Conservation (phyloP, 2,113 vertebrate genomes). For the Centrocercus urophasianus region DNA sequence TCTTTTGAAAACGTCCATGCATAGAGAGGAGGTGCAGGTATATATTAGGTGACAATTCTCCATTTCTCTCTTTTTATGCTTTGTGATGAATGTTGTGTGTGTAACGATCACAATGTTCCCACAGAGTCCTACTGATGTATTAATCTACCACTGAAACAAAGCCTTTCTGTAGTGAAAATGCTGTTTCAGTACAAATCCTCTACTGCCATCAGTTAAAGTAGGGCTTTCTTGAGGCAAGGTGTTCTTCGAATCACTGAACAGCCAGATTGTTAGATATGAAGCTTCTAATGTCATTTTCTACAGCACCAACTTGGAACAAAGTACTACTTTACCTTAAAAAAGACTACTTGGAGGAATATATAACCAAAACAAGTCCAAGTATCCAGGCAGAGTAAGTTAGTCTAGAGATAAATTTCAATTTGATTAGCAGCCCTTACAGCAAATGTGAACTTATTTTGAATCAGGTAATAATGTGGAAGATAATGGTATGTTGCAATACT, state of each 20-base stretch:
- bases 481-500: neutral
- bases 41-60: neutral
- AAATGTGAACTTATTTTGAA: neutral
- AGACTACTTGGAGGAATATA: neutral
- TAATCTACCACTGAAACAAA: neutral
- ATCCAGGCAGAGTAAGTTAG: neutral
- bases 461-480: neutral
- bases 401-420: neutral
- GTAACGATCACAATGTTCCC: neutral
- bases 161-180: neutral
- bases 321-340: neutral
- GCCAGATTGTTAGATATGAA: neutral
- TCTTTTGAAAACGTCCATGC: neutral
- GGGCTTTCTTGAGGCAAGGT: neutral
- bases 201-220: neutral
- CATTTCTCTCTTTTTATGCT: neutral
- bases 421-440: neutral
- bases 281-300: neutral
- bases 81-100: neutral
- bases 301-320: neutral
- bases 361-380: neutral
- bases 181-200: neutral
- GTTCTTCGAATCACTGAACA: neutral
- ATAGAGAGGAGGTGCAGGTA: neutral
- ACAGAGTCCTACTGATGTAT: neutral